Evolutionary conservation across 2,888 invertebrate species (phyloP).

Genomic region (Sarcophaga subvicina): DNA sequence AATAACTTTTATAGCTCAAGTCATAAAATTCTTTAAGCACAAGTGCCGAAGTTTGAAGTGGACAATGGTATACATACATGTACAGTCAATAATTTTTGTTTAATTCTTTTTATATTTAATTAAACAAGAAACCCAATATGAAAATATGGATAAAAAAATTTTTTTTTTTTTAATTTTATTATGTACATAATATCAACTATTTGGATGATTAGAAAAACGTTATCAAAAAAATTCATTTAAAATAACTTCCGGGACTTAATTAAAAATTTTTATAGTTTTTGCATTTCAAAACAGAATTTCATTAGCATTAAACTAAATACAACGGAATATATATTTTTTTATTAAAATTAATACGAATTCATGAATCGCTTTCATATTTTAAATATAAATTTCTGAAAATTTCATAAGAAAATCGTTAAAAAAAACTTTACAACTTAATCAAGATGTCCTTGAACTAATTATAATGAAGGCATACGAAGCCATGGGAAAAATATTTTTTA

Average conservation of each 20-base stretch:
- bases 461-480: conserved; percentile 28
- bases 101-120: too few relatives aligned
- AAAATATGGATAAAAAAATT: too few relatives aligned
- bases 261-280: conserved; percentile 12
- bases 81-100: too few relatives aligned
- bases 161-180: too few relatives aligned
- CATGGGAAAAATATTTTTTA: not conserved
- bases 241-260: conserved; percentile 32
- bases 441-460: conserved; percentile 55
- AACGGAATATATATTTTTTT: not conserved
- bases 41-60: too few relatives aligned
- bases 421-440: not conserved
- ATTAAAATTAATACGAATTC: not conserved
- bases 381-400: not conserved
- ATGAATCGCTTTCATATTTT: too few relatives aligned
- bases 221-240: not conserved
- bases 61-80: too few relatives aligned
- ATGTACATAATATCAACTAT: not conserved
- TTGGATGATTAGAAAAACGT: not conserved
- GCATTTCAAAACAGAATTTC: not conserved
- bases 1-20: too few relatives aligned
- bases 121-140: too few relatives aligned
- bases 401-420: not conserved
- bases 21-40: too few relatives aligned
- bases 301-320: not conserved